Evolutionary conservation across 2,113 vertebrate genomes (phyloP).

Genomic region (Rostratula benghalensis): DNA sequence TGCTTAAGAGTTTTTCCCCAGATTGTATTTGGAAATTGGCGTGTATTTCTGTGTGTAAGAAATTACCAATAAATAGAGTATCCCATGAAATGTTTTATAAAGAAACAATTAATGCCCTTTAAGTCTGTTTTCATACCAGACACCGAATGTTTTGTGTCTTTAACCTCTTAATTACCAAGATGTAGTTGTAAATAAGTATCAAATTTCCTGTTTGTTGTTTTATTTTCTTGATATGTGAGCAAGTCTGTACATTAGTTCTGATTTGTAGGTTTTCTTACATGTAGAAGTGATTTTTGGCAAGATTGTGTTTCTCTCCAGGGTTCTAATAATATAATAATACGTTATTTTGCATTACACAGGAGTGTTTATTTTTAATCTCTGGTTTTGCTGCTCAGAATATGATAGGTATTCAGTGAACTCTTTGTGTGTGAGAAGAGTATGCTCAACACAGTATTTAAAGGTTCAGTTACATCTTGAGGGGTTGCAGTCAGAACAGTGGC

Average conservation of each 20-base stretch:
- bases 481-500: background rate
- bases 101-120: background rate
- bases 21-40: background rate
- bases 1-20: background rate
- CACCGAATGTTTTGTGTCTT: background rate
- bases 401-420: background rate
- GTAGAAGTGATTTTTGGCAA: conserved; percentile 15
- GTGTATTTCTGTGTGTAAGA: background rate
- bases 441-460: background rate
- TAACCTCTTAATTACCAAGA: conserved; percentile 33
- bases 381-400: background rate
- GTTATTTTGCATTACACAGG: background rate
- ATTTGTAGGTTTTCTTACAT: conserved; percentile 9
- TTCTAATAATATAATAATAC: background rate
- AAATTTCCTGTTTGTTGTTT: conserved; percentile 31
- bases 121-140: background rate
- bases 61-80: background rate
- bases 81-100: background rate
- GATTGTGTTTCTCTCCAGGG: background rate
- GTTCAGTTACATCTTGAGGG: background rate
- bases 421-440: background rate
- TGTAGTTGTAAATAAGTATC: conserved; percentile 8
- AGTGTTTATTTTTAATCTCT: conserved; percentile 16
- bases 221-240: background rate
- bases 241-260: background rate